Evolutionary conservation across 2,797 vertebrate genomes (phyloP), one percentile per base, ranked within the genome.

Genomic region (Phrynocephalus vlangalii): DNA sequence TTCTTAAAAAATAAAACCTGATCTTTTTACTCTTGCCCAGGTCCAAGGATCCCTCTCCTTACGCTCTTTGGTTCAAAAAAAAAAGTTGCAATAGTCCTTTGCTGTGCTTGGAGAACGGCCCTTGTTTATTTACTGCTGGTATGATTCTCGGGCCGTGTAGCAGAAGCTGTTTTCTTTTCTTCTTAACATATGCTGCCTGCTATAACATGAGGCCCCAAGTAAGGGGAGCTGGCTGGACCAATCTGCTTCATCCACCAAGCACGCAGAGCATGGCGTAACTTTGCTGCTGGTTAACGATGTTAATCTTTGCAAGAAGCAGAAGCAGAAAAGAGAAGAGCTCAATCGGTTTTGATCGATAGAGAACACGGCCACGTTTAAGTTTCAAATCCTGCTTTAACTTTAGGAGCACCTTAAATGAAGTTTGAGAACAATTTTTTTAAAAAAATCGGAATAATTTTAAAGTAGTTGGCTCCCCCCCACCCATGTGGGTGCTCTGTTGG

Each of bases 61-160:
- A 76, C n/a, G 82, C 79, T 26, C 0, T 60, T 79, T 68, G 56
- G 52, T 71, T 33, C n/a, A 3, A 11, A 33, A 67, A 82, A 77
- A n/a, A 11, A 85, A 78, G 56, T 63, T 66, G 66, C 87, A 90
- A 83, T 79, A 90, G 73, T 0, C 77, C 24, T 16, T 50, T 44
- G 85, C 84, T 38, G 22, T 10, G 52, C 87, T 84, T 88, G 89
- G 89, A 20, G 78, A 67, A 78, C 71, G 50, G 2, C 68, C 89
- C 3, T 71, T 87, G 76, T 85, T 93, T 87, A 87, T 91, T 90
- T 82, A 78, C 70, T 38, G 89, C 76, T 88, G 52, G 76, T 71
- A 50, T 38, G 85, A 84, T 73, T 56, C 68, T 82, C 15, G 90
- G 91, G 89, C 87, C 81, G 6, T 50, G 63, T 1, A 20, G 7